These are phyloP conservation scores for Turnix velox DNA, from an alignment of 2,113 vertebrate species.

Conservation along the genomic window DNA sequence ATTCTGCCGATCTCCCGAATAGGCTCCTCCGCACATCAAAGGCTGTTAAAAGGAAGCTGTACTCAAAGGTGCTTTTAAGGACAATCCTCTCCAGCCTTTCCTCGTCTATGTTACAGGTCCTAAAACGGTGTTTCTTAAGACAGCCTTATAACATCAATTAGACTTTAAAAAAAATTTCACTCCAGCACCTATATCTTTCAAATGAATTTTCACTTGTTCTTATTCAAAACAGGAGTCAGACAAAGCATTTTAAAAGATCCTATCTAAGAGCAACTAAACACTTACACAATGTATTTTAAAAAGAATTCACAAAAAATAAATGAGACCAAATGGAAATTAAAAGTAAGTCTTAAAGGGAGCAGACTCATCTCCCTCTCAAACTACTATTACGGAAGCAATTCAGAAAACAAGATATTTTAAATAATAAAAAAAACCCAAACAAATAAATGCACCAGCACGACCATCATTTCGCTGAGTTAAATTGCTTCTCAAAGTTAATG, in stretches of 20 bases:
- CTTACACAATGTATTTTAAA: background rate
- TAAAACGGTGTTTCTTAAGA: background rate
- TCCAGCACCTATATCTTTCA: background rate
- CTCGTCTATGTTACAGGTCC: accelerated
- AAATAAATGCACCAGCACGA: background rate
- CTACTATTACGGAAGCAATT: background rate
- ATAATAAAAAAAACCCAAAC: background rate
- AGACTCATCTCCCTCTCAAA: background rate
- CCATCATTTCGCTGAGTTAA: background rate
- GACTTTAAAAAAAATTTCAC: no score
- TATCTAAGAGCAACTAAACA: background rate
- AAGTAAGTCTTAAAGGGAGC: background rate
- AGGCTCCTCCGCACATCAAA: background rate
- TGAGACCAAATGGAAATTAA: background rate
- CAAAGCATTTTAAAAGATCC: background rate
- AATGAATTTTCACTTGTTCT: background rate
- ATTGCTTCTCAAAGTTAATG: background rate
- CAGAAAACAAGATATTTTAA: background rate
- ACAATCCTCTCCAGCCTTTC: background rate
- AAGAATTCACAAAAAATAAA: background rate
- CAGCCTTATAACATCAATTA: background rate
- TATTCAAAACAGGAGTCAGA: background rate
- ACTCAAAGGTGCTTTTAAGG: background rate
- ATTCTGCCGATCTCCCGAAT: background rate
- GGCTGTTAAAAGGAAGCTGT: background rate